A percentile compares a stretch with the other conserved stretches of the same genome.
These are phyloP conservation scores for Cyphomyrus discorhynchus DNA, from an alignment of 2,113 vertebrate species.

Conservation along the genomic window DNA sequence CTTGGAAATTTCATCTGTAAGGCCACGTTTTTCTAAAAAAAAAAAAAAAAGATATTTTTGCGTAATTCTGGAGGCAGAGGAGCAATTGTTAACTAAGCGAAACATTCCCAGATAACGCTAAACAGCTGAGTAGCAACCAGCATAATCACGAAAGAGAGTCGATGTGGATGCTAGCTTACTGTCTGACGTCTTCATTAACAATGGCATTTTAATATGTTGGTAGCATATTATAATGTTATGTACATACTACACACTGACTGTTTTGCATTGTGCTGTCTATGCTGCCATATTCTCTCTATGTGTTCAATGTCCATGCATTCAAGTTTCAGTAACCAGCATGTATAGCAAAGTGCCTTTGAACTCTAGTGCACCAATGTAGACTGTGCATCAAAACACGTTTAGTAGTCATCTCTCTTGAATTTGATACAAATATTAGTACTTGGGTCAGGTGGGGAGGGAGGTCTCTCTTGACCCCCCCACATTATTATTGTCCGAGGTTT, in stretches of 20 bases:
- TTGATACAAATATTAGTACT: slow-evolving; percentile 32
- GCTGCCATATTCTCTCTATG: background rate
- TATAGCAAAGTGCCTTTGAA: background rate
- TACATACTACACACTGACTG: background rate
- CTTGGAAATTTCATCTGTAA: slow-evolving; percentile 39
- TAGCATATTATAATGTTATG: background rate
- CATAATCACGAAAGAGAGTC: background rate
- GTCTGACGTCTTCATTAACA: background rate
- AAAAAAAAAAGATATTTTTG: background rate
- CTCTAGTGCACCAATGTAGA: background rate
- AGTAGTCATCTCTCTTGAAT: background rate
- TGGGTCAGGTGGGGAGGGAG: background rate
- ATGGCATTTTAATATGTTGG: background rate
- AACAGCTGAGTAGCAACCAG: background rate
- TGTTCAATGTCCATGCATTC: background rate
- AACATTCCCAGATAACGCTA: background rate
- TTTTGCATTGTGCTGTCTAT: background rate
- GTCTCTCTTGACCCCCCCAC: background rate
- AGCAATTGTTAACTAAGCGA: background rate
- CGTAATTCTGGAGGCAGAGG: background rate
- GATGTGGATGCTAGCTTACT: background rate
- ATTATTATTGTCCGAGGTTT: background rate
- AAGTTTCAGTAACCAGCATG: background rate
- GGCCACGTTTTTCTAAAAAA: background rate
- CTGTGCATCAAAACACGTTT: background rate